Evolutionary conservation across 2,888 invertebrate species (phyloP), one percentile per base, ranked within the genome.

Genomic region (Calameuta idolon): DNA sequence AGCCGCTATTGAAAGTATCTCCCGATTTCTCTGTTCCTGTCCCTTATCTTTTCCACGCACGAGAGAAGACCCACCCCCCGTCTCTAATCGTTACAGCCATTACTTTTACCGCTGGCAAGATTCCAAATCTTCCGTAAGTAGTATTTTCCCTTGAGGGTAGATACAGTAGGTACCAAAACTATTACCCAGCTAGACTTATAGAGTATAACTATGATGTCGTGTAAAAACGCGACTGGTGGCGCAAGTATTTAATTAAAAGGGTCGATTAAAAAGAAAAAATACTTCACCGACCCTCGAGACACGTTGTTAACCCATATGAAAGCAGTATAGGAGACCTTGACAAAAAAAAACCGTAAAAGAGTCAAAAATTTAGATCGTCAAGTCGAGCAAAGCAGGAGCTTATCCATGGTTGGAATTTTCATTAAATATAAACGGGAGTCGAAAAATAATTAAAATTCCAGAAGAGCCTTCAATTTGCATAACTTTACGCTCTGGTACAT

Each of bases 371-470:
- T 55, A 9, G 23, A 55, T 55, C 55, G 23, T 23, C 55, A 55
- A 23, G 9, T 9, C 2, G 9, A 55, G 55, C 23, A 23, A 2
- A 55, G 9, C 55, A 55, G 23, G 23, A 5, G 23, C 5, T 40
- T 40, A 55, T 23, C 55, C 55, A 73, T 76, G 80, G 31, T 69
- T 69, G 83, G 85, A 85, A 86, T 86, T 86, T 55, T 85, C 83
- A 85, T 86, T 84, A 86, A 71, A 31, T 79, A 79, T 78, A 83
- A 83, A 80, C 77, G 80, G 73, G 73, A 81, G 80, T 74, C 77
- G 77, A 82, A 81, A 84, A 85, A 86, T 87, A 81, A 85, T 79
- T 83, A 82, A 80, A 87, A 87, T 87, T 85, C 84, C 84, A 33
- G 71, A 80, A 81, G 77, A 77, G 81, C 75, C 79, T 84, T 79